These are phyloP conservation scores for Andrena flavipes DNA, from an alignment of 2,888 invertebrate species.

Conservation along the genomic window DNA sequence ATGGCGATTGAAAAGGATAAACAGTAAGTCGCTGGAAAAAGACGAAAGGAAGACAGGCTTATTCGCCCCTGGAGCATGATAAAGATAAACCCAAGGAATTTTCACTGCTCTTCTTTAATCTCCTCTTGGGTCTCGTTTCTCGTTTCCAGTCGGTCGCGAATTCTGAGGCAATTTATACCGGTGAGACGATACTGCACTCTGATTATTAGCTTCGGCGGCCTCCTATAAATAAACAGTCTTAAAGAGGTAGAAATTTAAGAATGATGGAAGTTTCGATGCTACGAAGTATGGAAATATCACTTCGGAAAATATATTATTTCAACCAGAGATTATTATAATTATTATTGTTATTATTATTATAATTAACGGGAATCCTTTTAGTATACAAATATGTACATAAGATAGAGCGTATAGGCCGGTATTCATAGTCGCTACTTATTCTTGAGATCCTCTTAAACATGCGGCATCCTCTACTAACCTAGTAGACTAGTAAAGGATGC, in stretches of 20 bases:
- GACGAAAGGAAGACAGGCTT: slow-evolving; percentile 7
- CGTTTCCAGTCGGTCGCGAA: background rate
- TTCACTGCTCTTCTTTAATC: slow-evolving; percentile 14
- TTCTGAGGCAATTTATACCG: slow-evolving; percentile 8
- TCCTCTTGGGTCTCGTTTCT: background rate
- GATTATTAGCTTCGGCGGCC: background rate
- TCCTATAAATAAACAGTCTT: background rate
- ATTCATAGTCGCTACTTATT: too few relatives aligned
- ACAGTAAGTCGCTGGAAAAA: slow-evolving; percentile 11
- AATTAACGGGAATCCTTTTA: too few relatives aligned
- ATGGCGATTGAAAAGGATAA: slow-evolving; percentile 60
- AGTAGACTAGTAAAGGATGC: too few relatives aligned
- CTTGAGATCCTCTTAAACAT: too few relatives aligned
- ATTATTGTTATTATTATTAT: too few relatives aligned
- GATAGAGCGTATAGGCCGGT: too few relatives aligned
- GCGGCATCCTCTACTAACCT: too few relatives aligned
- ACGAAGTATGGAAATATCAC: too few relatives aligned
- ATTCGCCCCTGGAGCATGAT: background rate
- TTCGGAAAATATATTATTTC: too few relatives aligned
- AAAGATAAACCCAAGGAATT: slow-evolving; percentile 30
- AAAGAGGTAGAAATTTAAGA: background rate
- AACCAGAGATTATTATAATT: too few relatives aligned
- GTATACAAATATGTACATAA: too few relatives aligned
- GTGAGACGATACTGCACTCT: background rate
- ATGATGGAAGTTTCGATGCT: background rate